phyloP scores from a whole-genome alignment of 1,140 invertebrate species.

The Solenopsis fugax region DNA sequence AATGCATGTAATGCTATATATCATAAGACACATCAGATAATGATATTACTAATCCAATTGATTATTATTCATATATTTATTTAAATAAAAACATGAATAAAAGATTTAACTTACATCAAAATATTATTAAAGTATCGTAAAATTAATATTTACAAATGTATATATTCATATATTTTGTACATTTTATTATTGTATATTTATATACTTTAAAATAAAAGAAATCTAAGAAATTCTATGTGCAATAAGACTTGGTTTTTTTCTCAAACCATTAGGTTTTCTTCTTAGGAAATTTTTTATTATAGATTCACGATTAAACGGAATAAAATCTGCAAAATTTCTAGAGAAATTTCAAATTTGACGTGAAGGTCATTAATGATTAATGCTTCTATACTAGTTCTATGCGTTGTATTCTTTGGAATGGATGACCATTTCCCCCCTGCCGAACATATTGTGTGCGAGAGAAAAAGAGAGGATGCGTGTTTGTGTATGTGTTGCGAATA shows the following conservation, averaged over 20 bases:
- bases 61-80: constrained; percentile 3
- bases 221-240: neutral
- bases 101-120: neutral
- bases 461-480: neutral
- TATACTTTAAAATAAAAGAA: neutral
- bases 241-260: neutral
- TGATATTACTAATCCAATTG: neutral
- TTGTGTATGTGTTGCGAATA: too few species aligned
- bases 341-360: neutral
- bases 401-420: neutral
- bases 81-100: neutral
- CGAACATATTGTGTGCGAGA: neutral
- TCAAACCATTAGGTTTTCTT: neutral
- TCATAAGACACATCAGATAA: neutral
- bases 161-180: neutral
- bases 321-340: neutral
- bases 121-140: neutral
- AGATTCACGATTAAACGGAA: neutral
- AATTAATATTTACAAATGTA: neutral
- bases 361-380: neutral
- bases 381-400: neutral
- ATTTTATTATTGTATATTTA: neutral
- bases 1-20: neutral
- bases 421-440: neutral
- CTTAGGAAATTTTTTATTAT: neutral